A percentile compares a stretch with the other conserved stretches of the same genome.
phyloP scores from a whole-genome alignment of 1,140 invertebrate genomes.

The Oryzaephilus surinamensis region DNA sequence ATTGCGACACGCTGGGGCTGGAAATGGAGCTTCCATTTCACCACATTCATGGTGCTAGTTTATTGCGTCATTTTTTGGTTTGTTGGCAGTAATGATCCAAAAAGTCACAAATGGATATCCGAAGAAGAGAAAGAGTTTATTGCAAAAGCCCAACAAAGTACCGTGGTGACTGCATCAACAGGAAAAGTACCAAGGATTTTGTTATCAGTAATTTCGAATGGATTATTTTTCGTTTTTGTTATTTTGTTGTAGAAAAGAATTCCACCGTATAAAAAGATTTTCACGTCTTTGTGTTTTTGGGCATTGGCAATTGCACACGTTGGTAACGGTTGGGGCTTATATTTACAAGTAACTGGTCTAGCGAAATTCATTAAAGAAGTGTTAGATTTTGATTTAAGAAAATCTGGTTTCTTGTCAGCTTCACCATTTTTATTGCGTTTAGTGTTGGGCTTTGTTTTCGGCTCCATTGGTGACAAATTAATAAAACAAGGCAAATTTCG shows the following conservation, averaged over 20 bases:
- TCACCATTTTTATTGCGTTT: slow-evolving; percentile 58
- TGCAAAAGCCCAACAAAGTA: background rate
- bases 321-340: slow-evolving; percentile 68
- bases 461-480: slow-evolving; percentile 53
- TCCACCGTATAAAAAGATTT: slow-evolving; percentile 2
- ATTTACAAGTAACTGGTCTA: slow-evolving; percentile 74
- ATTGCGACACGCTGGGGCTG: slow-evolving; percentile 56
- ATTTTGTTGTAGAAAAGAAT: slow-evolving; percentile 1
- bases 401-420: slow-evolving; percentile 59
- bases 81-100: slow-evolving; percentile 43
- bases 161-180: background rate
- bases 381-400: slow-evolving; percentile 70
- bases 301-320: slow-evolving; percentile 55
- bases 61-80: slow-evolving; percentile 54
- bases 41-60: slow-evolving; percentile 49
- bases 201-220: background rate
- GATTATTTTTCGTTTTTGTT: background rate
- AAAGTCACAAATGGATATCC: background rate
- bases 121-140: slow-evolving; percentile 4
- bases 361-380: slow-evolving; percentile 72
- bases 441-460: slow-evolving; percentile 53
- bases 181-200: background rate
- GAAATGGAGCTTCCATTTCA: slow-evolving; percentile 61
- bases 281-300: slow-evolving; percentile 54
- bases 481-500: slow-evolving; percentile 38